A percentile compares a stretch with the other conserved stretches of the same genome.
phyloP scores from a whole-genome alignment of 2,797 vertebrate species.

The Danio choprae region DNA sequence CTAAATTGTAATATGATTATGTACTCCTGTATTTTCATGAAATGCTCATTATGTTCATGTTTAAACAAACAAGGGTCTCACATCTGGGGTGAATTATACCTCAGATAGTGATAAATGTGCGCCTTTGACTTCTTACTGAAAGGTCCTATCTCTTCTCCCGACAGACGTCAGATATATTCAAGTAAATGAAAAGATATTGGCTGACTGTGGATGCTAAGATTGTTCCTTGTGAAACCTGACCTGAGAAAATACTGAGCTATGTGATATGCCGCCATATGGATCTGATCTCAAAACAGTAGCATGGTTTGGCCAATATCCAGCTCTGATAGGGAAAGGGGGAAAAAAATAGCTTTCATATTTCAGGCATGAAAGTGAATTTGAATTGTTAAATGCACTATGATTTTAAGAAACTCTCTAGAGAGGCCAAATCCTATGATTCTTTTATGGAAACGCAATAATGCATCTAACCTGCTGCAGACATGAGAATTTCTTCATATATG shows the following conservation, averaged over 20 bases:
- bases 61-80: background rate
- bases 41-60: slow-evolving; percentile 2
- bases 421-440: slow-evolving; percentile 1
- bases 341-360: slow-evolving; percentile 37
- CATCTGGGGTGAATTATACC: slow-evolving; percentile 19
- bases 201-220: slow-evolving; percentile 31
- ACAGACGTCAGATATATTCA: slow-evolving; percentile 25
- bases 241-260: slow-evolving; percentile 33
- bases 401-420: slow-evolving; percentile 32
- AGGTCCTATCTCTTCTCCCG: slow-evolving; percentile 21
- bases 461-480: slow-evolving; percentile 19
- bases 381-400: slow-evolving; percentile 45
- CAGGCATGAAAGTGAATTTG: slow-evolving; percentile 53
- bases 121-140: slow-evolving; percentile 1
- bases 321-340: background rate
- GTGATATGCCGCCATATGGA: slow-evolving; percentile 54
- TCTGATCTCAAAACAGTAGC: slow-evolving; percentile 60
- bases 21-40: background rate
- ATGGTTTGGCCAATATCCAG: slow-evolving; percentile 22
- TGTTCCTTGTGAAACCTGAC: slow-evolving; percentile 43
- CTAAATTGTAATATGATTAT: background rate
- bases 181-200: slow-evolving; percentile 36
- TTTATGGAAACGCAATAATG: slow-evolving; percentile 30
- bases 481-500: background rate
- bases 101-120: slow-evolving; percentile 34